These are phyloP conservation scores for Austrolebias charrua DNA, from an alignment of 2,797 vertebrate genomes.

Conservation along the genomic window DNA sequence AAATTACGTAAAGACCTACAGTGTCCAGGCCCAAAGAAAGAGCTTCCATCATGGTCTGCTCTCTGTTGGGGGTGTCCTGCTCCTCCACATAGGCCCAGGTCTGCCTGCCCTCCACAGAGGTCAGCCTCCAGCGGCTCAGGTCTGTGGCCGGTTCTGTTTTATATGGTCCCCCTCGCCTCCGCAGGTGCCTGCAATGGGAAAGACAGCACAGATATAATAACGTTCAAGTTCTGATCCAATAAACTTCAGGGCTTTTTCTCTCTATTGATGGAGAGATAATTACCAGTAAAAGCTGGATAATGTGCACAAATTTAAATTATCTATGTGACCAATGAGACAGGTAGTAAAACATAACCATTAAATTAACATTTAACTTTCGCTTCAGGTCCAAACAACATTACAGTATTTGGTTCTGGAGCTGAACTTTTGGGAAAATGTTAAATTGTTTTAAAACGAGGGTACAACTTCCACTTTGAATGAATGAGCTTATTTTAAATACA, in stretches of 20 bases:
- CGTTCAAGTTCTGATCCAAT: background rate
- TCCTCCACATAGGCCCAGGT: constrained; percentile 81
- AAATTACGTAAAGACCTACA: constrained; percentile 68
- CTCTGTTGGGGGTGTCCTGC: constrained; percentile 53
- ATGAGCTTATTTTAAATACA: background rate
- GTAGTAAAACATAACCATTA: no score
- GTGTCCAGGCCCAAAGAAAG: constrained; percentile 87
- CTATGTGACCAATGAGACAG: no score
- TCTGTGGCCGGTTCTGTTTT: constrained; percentile 83
- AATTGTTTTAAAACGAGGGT: no score
- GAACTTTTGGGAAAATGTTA: no score
- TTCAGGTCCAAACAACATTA: no score
- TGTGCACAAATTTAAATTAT: no score
- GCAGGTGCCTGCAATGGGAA: constrained; percentile 68
- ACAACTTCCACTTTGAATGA: no score
- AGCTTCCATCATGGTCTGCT: constrained; percentile 85
- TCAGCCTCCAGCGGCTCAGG: constrained; percentile 85
- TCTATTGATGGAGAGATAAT: no score
- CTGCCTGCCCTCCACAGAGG: constrained; percentile 84
- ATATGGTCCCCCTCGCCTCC: constrained; percentile 86
- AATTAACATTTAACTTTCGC: no score
- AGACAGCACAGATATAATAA: background rate
- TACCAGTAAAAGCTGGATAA: no score
- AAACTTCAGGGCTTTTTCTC: no score
- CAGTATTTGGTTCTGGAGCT: no score